Evolutionary conservation across 2,888 invertebrate genomes (phyloP).

Genomic region (Eretmocerus hayati): DNA sequence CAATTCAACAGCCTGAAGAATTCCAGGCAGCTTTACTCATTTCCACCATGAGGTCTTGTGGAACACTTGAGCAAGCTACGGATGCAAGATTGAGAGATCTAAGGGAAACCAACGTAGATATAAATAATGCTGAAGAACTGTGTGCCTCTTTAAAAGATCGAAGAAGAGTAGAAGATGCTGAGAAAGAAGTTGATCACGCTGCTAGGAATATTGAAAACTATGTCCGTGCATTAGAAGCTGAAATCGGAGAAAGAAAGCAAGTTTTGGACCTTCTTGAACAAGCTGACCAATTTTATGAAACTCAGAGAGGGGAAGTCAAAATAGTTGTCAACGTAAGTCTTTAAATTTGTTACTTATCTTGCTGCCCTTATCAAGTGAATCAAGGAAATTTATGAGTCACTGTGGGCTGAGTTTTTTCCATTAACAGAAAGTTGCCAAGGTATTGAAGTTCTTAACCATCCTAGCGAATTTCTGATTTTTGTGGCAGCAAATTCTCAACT

Average conservation of each 20-base stretch:
- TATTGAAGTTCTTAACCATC: no score
- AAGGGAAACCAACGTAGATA: conserved; percentile 62
- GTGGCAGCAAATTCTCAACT: no score
- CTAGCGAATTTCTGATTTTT: no score
- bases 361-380: no score
- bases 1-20: conserved; percentile 51
- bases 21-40: conserved; percentile 60
- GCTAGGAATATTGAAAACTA: conserved; percentile 73
- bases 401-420: no score
- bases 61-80: conserved; percentile 42
- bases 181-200: conserved; percentile 79
- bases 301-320: conserved; percentile 89
- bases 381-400: no score
- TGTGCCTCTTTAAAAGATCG: conserved; percentile 80
- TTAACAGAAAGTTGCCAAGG: no score
- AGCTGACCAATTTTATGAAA: conserved; percentile 80
- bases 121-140: conserved; percentile 71
- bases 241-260: conserved; percentile 73
- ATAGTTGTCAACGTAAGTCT: conserved; percentile 86
- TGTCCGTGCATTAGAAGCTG: conserved; percentile 71
- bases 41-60: conserved; percentile 42
- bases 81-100: conserved; percentile 46
- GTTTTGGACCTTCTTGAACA: conserved; percentile 72
- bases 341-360: no score
- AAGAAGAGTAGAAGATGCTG: conserved; percentile 78